Evolutionary conservation across 2,797 vertebrate genomes (phyloP).

Genomic region (Peromyscus melanophrys): DNA sequence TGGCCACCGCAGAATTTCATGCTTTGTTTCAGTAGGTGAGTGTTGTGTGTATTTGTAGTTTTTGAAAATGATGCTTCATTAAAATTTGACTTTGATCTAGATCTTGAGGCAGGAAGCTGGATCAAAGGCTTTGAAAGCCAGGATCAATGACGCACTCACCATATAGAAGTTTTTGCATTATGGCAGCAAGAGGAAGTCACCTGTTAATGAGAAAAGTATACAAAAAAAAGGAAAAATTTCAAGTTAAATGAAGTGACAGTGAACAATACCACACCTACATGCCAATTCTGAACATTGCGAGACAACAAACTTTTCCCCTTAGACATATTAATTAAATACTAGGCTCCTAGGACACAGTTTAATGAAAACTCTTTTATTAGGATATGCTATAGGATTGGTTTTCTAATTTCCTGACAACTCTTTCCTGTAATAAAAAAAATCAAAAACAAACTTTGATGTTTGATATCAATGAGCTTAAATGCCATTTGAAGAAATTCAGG

Average conservation of each 20-base stretch:
- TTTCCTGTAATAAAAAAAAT: constrained; percentile 3
- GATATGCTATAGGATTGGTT: background rate
- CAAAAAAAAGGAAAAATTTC: constrained; percentile 86
- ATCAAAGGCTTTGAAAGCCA: constrained; percentile 92
- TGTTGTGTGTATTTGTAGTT: background rate
- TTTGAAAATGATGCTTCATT: background rate
- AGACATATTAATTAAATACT: background rate
- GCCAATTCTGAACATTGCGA: background rate
- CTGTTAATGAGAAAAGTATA: constrained; percentile 75
- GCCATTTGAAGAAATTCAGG: background rate
- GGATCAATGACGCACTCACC: constrained; percentile 89
- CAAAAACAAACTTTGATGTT: background rate
- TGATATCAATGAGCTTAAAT: background rate
- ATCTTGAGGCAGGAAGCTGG: background rate
- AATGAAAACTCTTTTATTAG: background rate
- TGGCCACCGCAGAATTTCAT: background rate
- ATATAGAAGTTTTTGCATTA: constrained; percentile 93
- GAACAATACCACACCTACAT: background rate
- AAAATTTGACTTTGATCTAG: background rate
- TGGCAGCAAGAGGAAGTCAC: constrained; percentile 93
- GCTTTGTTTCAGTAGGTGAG: background rate
- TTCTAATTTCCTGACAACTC: background rate
- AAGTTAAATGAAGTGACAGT: background rate
- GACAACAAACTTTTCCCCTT: background rate
- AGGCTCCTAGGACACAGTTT: background rate